These are phyloP conservation scores for Tragopan temminckii DNA, from an alignment of 2,797 vertebrate species.

Conservation along the genomic window DNA sequence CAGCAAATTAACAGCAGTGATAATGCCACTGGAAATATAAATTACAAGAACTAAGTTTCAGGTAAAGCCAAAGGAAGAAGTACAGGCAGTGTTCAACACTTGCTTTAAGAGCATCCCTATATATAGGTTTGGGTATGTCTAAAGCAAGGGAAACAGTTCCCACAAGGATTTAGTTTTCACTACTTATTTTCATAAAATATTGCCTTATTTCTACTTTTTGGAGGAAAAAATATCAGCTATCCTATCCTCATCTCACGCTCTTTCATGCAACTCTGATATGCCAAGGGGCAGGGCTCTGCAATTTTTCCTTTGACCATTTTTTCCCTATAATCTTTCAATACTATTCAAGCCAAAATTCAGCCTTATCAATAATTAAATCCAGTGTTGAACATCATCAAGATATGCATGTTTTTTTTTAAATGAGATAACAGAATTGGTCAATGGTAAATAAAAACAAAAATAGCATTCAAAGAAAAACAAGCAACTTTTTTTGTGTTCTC, in stretches of 20 bases:
- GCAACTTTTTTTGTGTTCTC: not conserved
- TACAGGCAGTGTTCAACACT: not conserved
- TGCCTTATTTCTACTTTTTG: not conserved
- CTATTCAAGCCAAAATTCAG: not conserved
- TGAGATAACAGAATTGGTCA: not conserved
- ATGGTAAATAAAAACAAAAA: not conserved
- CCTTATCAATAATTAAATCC: not conserved
- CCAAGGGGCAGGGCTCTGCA: not conserved
- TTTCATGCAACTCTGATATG: not conserved
- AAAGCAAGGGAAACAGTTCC: not conserved
- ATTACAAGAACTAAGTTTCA: not conserved
- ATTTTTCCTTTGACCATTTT: not conserved
- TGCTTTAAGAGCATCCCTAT: not conserved
- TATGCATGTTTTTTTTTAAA: not conserved
- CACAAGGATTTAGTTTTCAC: not conserved
- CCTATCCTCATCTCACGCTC: not conserved
- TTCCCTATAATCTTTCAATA: not conserved
- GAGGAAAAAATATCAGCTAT: not conserved
- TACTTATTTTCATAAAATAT: not conserved
- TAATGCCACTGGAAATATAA: not conserved
- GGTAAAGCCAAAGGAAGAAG: not conserved
- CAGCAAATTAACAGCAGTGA: not conserved
- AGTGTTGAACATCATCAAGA: not conserved
- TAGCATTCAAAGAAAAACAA: not conserved
- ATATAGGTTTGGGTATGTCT: not conserved